Conservation (phyloP, 2,797 vertebrate genomes). For the Holocentrus rufus region DNA sequence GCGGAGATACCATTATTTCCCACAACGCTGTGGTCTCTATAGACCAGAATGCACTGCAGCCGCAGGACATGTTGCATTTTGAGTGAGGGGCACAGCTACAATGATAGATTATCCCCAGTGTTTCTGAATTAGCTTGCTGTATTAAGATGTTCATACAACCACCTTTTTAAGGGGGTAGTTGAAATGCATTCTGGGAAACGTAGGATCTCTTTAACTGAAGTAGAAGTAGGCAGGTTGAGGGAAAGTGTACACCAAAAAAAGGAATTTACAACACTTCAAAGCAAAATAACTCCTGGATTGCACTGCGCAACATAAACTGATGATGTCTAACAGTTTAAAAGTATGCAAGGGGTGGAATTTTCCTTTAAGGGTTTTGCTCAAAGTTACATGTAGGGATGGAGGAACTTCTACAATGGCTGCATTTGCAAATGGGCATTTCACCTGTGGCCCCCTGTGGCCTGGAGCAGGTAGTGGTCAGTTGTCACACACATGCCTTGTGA, state of each 20-base stretch:
- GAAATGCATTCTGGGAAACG: too few relatives aligned
- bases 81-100: constrained; percentile 1
- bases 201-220: constrained; percentile 8
- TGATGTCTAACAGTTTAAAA: background rate
- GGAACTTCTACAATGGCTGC: background rate
- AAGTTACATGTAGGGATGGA: too few relatives aligned
- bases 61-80: constrained; percentile 1
- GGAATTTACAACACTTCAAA: constrained; percentile 11
- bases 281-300: background rate
- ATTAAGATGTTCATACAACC: too few relatives aligned
- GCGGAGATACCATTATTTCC: constrained; percentile 20
- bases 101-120: background rate
- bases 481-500: background rate
- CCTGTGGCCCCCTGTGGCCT: background rate
- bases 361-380: background rate
- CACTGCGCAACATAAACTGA: background rate
- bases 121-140: too few relatives aligned
- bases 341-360: background rate
- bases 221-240: constrained; percentile 12
- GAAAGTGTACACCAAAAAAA: background rate
- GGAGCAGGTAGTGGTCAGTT: background rate
- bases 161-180: too few relatives aligned
- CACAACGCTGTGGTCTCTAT: background rate
- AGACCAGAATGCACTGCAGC: background rate
- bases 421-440: constrained; percentile 11